Evolutionary conservation across 2,888 invertebrate species (phyloP).

Genomic region (Phanerotoma sp.): DNA sequence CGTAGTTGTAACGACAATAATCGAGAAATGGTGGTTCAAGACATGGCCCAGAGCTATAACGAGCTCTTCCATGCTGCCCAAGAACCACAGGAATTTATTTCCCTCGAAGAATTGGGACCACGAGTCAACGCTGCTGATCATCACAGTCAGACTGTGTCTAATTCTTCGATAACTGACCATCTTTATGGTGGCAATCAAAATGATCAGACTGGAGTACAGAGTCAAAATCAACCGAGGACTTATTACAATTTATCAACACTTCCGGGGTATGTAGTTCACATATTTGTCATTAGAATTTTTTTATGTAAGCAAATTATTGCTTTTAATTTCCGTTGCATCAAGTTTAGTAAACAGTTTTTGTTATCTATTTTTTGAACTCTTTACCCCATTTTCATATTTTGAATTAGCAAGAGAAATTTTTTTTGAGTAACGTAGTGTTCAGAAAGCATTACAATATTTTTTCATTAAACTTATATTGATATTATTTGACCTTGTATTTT

Average conservation of each 20-base stretch:
- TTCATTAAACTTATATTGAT: too few species aligned
- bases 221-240: slow-evolving; percentile 28
- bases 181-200: slow-evolving; percentile 23
- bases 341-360: too few species aligned
- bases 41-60: slow-evolving; percentile 50
- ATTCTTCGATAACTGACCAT: slow-evolving; percentile 17
- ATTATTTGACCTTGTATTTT: too few species aligned
- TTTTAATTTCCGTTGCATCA: background rate
- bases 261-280: slow-evolving; percentile 47
- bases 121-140: slow-evolving; percentile 36
- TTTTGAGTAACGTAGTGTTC: too few species aligned
- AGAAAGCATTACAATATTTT: too few species aligned
- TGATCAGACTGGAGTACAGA: slow-evolving; percentile 30
- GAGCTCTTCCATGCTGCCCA: slow-evolving; percentile 48
- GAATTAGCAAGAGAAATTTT: too few species aligned
- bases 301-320: background rate
- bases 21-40: slow-evolving; percentile 50
- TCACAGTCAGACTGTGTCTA: slow-evolving; percentile 31
- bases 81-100: slow-evolving; percentile 48
- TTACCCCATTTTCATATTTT: too few species aligned
- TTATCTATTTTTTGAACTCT: too few species aligned
- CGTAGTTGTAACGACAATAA: slow-evolving; percentile 28
- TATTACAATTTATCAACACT: slow-evolving; percentile 48
- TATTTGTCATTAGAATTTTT: background rate
- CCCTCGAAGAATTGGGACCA: slow-evolving; percentile 48